Base-by-base conservation (phyloP, 2,888 invertebrate genomes). In the Bombylius major region DNA sequence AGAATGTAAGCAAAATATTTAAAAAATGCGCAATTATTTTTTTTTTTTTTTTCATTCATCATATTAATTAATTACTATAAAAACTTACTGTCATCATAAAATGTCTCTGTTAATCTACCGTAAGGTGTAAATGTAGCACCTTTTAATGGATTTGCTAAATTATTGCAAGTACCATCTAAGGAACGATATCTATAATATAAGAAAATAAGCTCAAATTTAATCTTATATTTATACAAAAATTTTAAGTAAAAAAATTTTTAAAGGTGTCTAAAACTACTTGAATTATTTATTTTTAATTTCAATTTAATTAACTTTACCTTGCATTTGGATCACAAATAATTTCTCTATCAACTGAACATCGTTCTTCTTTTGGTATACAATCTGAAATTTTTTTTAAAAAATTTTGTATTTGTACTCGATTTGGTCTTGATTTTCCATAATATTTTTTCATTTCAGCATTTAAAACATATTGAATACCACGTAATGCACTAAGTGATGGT, bases 81-180 rank as follows among this genome's bases (percentile, higher is more conserved):
- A 33, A 34, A 51, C 44, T 45, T 47, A 54, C 59, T 33, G 47
- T 60, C 60, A 50, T 60, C 58, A 47, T 59, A 60, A 8, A 42
- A 13, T 5, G 58, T 33, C 32, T 52, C 50, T 9, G 56, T 5
- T 3, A 59, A 23, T 34, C 59, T 55, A 31, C 55, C 47, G 23
- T 44, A 60, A 31, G 58, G 50, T 51, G 62, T 60, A 13, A 53
- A 48, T 12, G 55, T 53, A 11, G 59, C 52, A 11, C 57, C 56
- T 23, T 9, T 39, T 42, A 32, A 23, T 31, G 56, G 58, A 32
- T 53, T 47, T n/a, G 47, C 7, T 44, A 86, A 72, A 72, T 96
- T 96, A 70, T 96, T 96, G 69, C 96, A 96, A 3, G 89, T 82
- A 0, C 95, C 96, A 71, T 95, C 94, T 58, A 84, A 80, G 3